Base-by-base conservation (phyloP, 2,888 invertebrate species). In the Phrixothrix hirtus region DNA sequence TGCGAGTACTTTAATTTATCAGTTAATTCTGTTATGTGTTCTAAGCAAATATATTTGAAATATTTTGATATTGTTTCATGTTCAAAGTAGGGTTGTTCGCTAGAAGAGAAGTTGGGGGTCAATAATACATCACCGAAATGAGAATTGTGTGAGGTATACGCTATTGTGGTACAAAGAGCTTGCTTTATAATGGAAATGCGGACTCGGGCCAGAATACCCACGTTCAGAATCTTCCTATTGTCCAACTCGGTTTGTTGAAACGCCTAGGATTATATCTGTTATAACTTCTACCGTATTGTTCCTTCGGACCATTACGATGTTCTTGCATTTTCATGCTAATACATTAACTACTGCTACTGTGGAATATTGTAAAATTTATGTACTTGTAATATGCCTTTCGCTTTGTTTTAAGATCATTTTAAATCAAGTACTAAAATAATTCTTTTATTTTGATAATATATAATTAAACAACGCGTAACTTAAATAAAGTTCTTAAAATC, bases 101-200 rank as follows among this genome's bases (percentile, higher is more conserved):
- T 4, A 26, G 11, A 13, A 12, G 10, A 14, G 13, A 27, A 13
- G 11, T 17, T 16, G 41, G 36, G 49, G 36, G 53, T 48, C 47
- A 51, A 62, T 59, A 66, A 64, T 66, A 64, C 58, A 63, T 61
- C 63, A 62, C 54, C 53, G n/a, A 58, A 53, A 62, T 57, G 59
- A 59, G 63, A 64, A 66, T 64, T 66, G 61, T 64, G 62, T 62
- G 62, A 66, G 62, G 63, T 55, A n/a, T n/a, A 36, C 50, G 32
- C 34, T 55, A 52, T 53, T 38, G 41, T 54, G 42, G 41, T 48
- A 60, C 60, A 62, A 62, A 62, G 55, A 55, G 42, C 41, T 36
- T 50, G n/a, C 53, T 61, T 62, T 62, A 59, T 62, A 59, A 62
- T 62, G 62, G 60, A 62, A 62, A 62, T 62, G 47, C 41, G 49